phyloP scores from a whole-genome alignment of 1,140 invertebrate species.

The Phymastichus coffea region DNA sequence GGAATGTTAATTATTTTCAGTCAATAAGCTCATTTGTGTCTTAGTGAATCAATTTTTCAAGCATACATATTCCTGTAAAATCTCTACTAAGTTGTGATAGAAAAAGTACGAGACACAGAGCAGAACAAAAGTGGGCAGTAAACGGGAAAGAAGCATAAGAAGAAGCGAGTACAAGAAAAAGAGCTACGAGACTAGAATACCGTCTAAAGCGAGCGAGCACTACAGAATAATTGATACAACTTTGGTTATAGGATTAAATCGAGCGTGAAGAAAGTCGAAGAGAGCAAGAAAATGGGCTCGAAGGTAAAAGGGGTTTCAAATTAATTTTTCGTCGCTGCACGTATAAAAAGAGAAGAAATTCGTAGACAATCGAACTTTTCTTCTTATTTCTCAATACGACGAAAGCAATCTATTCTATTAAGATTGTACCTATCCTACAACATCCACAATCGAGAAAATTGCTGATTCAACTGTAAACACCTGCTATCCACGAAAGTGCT shows the following conservation, averaged over 20 bases:
- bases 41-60: too few species aligned
- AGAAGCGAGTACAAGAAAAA: not conserved
- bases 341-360: not conserved
- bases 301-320: slow-evolving; percentile 35
- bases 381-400: slow-evolving; percentile 34
- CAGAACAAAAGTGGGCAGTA: too few species aligned
- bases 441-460: slow-evolving; percentile 48
- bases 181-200: not conserved
- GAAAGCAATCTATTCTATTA: slow-evolving; percentile 43
- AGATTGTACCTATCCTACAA: slow-evolving; percentile 32
- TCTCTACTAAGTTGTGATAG: too few species aligned
- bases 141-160: too few species aligned
- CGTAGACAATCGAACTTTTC: slow-evolving; percentile 37
- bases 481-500: slow-evolving; percentile 27
- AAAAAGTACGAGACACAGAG: too few species aligned
- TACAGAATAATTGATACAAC: slow-evolving; percentile 37
- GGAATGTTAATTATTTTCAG: too few species aligned
- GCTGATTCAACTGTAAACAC: slow-evolving; percentile 48
- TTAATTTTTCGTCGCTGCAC: slow-evolving; percentile 34
- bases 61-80: too few species aligned
- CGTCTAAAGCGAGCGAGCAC: not conserved
- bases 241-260: slow-evolving; percentile 38
- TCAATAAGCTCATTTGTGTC: too few species aligned
- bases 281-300: not conserved
- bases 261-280: slow-evolving; percentile 32